Evolutionary conservation across 2,113 vertebrate genomes (phyloP), one percentile per base, ranked within the genome.

Genomic region (Cyanoliseus patagonus): DNA sequence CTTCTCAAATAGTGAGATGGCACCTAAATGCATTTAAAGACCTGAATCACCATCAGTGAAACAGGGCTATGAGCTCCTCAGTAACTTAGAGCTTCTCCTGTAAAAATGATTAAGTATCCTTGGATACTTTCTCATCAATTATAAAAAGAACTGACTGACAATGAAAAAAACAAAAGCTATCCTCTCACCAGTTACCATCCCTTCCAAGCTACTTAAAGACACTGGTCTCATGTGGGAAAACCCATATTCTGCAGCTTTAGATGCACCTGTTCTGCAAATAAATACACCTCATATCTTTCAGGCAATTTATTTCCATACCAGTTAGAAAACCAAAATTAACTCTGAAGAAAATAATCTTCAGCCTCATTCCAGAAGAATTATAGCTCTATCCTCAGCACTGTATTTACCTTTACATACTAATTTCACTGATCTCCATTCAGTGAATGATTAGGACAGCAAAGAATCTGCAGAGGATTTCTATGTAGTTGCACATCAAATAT

Each of bases 391-490:
- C 61, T 77, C 85, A 91, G 69, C 49, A 63, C 23, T 53, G 74
- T 75, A 52, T 91, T 74, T 92, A 94, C 88, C 88, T 95, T 92
- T 86, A 75, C 76, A 74, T 80, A 77, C 35, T 57, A 63, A 93
- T 88, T 86, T 94, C 66, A 79, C 73, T 86, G 31, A 86, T 96
- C 39, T 79, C 64, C 52, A 87, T 73, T 89, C 90, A 82, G 53
- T 27, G 23, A 14, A 41, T 92, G 88, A 94, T 92, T 91, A 89
- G 80, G 66, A 78, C 72, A 66, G 82, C 19, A 86, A 89, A 83
- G 79, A 85, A 84, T 67, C 42, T 93, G 52, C 76, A 6, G 0
- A 25, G 66, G 73, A 86, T 79, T 90, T 82, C 80, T 82, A 62
- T 79, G 63, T 37, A 27, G 33, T 31, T 72, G 47, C 66, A 86